These are phyloP conservation scores for Rhinoraja longicauda DNA, from an alignment of 2,797 vertebrate genomes.

Conservation along the genomic window DNA sequence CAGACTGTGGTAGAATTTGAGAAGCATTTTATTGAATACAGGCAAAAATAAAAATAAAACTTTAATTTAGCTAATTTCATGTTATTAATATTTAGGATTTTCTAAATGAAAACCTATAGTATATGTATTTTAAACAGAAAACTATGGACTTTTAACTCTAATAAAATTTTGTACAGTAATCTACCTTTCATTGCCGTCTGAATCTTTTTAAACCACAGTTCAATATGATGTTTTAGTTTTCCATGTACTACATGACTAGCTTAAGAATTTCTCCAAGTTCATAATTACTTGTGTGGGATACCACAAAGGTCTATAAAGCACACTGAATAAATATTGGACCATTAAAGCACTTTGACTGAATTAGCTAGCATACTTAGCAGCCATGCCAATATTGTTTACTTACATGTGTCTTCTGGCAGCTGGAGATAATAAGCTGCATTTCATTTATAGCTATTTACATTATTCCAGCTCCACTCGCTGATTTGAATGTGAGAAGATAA, in stretches of 20 bases:
- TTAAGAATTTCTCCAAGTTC: neutral
- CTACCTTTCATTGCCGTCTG: slow-evolving; percentile 57
- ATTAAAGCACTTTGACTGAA: neutral
- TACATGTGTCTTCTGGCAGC: neutral
- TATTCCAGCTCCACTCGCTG: neutral
- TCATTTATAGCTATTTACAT: neutral
- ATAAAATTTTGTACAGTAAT: slow-evolving; percentile 72
- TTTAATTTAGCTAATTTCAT: slow-evolving; percentile 35
- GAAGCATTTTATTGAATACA: neutral
- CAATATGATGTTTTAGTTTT: neutral
- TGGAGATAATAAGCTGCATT: neutral
- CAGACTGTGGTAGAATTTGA: slow-evolving; percentile 37
- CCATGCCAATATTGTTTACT: neutral
- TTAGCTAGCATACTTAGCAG: neutral
- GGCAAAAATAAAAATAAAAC: neutral
- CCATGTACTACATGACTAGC: no score
- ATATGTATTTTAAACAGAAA: slow-evolving; percentile 67
- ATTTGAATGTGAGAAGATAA: neutral
- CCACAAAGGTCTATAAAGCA: neutral
- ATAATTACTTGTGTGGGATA: neutral
- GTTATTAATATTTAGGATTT: slow-evolving; percentile 49
- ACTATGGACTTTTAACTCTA: slow-evolving; percentile 67
- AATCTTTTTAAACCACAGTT: slow-evolving; percentile 47
- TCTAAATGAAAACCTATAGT: slow-evolving; percentile 55
- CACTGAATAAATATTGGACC: neutral